Evolutionary conservation across 2,113 vertebrate genomes (phyloP), one percentile per base, ranked within the genome.

Genomic region (Acinonyx jubatus): DNA sequence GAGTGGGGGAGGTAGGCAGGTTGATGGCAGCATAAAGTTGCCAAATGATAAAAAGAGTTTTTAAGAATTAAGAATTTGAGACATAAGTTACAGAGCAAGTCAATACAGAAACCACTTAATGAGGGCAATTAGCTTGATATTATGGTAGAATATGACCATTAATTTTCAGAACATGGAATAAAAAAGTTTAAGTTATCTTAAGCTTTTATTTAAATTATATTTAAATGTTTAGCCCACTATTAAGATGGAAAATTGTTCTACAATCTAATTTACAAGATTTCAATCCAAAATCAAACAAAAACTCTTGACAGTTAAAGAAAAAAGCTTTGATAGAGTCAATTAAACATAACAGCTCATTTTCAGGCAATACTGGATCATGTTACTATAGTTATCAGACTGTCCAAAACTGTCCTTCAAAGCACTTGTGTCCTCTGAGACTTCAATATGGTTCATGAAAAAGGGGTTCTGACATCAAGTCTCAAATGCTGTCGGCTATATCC

Each of bases 281-380:
- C 84, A 97, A 94, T 87, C 82, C 57, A 97, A 96, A 96, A 94
- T 48, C 19, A 96, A 97, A 96, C 50, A 66, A 96, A 98, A 96
- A 82, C 13, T 73, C 66, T 76, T 84, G 69, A 83, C 48, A 89
- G 83, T 94, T 92, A 93, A 81, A 96, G 55, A 27, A 33, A 93
- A 95, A 97, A 55, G 68, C 52, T 89, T 92, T 66, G 69, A 82
- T 87, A 89, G 3, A 89, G 45, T 86, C 69, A 96, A 96, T 94
- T 94, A 96, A 97, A 94, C 36, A 27, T 79, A 97, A 80, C 7
- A 66, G 90, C 69, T 87, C 63, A 95, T 92, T 89, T 96, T 52
- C 48, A 89, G 89, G 86, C 85, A 95, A 95, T 89, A 96, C 50
- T 86, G 66, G 63, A 95, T 96, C 71, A 88, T 71, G 81, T 91